A percentile compares a stretch with the other conserved stretches of the same genome.
phyloP scores from a whole-genome alignment of 2,113 vertebrate species.

The Menura novaehollandiae region DNA sequence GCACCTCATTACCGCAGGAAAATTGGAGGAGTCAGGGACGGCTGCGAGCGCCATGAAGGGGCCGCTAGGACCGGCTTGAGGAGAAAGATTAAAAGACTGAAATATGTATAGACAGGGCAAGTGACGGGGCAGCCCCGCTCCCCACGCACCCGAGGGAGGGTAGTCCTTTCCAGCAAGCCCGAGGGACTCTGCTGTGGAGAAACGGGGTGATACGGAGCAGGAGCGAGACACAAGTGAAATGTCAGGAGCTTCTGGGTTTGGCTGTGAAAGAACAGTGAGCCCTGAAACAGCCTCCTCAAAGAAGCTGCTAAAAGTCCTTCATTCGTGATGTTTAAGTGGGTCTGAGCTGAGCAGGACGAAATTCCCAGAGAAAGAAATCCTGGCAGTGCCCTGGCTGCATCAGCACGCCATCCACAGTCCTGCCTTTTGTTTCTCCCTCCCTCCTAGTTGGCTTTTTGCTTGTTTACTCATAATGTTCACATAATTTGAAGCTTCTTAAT shows the following conservation, averaged over 20 bases:
- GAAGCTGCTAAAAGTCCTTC: background rate
- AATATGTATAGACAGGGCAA: background rate
- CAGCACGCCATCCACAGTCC: background rate
- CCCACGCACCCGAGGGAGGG: rapidly evolving
- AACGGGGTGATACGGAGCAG: rapidly evolving
- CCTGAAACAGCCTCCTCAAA: background rate
- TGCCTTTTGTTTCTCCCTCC: background rate
- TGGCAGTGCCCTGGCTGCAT: background rate
- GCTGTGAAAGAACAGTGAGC: background rate
- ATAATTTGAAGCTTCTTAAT: background rate
- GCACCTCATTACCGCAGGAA: conserved; percentile 27
- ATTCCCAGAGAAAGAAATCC: background rate
- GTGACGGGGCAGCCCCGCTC: background rate
- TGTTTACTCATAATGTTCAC: background rate
- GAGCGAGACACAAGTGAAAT: background rate
- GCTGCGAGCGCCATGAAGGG: background rate
- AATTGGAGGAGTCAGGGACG: background rate
- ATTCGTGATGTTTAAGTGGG: rapidly evolving
- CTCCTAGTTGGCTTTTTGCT: background rate
- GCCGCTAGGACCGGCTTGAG: background rate
- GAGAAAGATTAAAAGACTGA: conserved; percentile 32
- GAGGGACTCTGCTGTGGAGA: background rate
- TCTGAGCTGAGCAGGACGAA: rapidly evolving
- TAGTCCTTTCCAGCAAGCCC: background rate
- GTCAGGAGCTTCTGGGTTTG: background rate